Percentiles rank a stretch among this genome's conserved stretches.
Evolutionary conservation across 2,113 vertebrate species (phyloP).

Genomic region (Cranoglanis bouderius): DNA sequence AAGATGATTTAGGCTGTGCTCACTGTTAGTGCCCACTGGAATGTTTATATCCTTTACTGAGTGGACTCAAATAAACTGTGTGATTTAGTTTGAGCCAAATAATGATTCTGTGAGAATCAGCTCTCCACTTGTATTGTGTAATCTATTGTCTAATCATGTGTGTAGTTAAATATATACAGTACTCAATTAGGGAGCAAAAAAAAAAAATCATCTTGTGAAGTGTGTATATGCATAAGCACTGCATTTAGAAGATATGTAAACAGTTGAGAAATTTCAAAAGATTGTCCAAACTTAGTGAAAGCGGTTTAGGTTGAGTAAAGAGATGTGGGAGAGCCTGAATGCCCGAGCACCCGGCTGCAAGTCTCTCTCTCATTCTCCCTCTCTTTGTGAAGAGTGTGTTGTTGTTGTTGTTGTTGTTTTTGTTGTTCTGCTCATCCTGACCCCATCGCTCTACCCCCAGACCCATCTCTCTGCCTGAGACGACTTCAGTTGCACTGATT

Average conservation of each 20-base stretch:
- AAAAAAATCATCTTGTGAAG: background rate
- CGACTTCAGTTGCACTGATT: constrained; percentile 55
- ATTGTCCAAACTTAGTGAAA: background rate
- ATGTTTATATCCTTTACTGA: background rate
- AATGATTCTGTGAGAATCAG: background rate
- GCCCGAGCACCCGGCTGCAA: constrained; percentile 9
- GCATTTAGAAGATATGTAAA: constrained; percentile 1
- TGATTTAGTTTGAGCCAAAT: background rate
- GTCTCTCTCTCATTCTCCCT: constrained; percentile 30
- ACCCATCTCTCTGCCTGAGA: constrained; percentile 54
- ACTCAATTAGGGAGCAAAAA: background rate
- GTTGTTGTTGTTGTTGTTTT: background rate
- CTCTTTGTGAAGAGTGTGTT: background rate
- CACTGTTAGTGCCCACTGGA: background rate
- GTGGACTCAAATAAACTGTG: background rate
- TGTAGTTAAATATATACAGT: background rate
- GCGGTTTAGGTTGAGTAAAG: background rate
- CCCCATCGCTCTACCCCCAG: constrained; percentile 42
- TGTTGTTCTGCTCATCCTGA: background rate
- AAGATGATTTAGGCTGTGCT: background rate
- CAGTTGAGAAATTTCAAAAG: background rate
- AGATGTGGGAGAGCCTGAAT: constrained; percentile 16
- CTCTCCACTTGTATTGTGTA: background rate
- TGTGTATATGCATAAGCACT: background rate
- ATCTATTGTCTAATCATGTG: background rate